Evolutionary conservation across 1,140 invertebrate species (phyloP).

Genomic region (Cydia splendana): DNA sequence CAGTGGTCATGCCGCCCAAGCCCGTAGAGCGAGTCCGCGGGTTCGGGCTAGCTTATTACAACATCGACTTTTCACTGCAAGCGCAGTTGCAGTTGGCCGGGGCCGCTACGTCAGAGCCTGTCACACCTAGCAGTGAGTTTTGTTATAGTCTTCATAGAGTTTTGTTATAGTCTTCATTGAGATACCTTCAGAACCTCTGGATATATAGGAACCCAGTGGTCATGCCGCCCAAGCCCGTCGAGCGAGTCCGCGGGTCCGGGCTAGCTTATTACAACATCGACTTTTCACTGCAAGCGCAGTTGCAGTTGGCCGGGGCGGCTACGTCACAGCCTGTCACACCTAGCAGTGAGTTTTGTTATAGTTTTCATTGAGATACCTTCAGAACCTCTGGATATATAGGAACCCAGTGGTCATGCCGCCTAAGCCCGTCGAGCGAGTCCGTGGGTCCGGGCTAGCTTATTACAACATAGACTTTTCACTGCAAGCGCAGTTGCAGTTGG

Average conservation of each 20-base stretch:
- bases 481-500: conserved; percentile 94
- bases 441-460: conserved; percentile 93
- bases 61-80: too few relatives aligned
- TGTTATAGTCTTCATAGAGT: conserved; percentile 47
- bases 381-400: conserved; percentile 93
- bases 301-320: conserved; percentile 94
- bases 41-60: too few relatives aligned
- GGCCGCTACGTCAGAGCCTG: too few relatives aligned
- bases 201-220: conserved; percentile 59
- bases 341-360: conserved; percentile 78
- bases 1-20: too few relatives aligned
- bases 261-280: conserved; percentile 99
- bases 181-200: too few relatives aligned
- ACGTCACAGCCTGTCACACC: conserved; percentile 86
- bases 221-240: conserved; percentile 97
- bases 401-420: conserved; percentile 99
- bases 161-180: not conserved
- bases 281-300: conserved; percentile 93
- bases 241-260: conserved; percentile 87
- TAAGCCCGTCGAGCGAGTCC: conserved; percentile 91
- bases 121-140: too few relatives aligned
- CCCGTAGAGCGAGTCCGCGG: too few relatives aligned
- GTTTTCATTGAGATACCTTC: not conserved
- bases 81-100: too few relatives aligned
- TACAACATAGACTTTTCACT: conserved; percentile 99